Evolutionary conservation across 2,888 invertebrate species (phyloP).

Genomic region (Leptinotarsa haldemani): DNA sequence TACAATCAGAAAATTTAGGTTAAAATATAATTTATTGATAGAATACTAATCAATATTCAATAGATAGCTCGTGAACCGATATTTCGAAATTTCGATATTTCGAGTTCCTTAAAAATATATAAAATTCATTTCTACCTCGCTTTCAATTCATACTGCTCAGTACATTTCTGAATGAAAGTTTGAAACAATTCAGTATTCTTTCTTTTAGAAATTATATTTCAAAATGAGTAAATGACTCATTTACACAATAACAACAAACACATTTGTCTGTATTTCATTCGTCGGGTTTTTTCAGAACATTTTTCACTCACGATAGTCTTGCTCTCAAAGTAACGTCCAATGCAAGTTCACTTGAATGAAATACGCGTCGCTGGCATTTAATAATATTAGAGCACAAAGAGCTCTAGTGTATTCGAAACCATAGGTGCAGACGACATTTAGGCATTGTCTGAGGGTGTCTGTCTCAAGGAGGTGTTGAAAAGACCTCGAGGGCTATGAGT

Average conservation of each 20-base stretch:
- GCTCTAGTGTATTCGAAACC: slow-evolving; percentile 9
- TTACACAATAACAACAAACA: neutral
- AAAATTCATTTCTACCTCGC: too few relatives aligned
- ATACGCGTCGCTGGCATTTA: slow-evolving; percentile 4
- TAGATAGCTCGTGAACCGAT: too few relatives aligned
- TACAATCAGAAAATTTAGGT: too few relatives aligned
- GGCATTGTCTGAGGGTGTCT: slow-evolving; percentile 16
- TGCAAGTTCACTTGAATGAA: neutral
- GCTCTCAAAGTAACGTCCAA: slow-evolving; percentile 10
- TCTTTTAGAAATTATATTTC: neutral
- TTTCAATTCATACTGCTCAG: too few relatives aligned
- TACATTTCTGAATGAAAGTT: too few relatives aligned
- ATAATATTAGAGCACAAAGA: slow-evolving; percentile 3
- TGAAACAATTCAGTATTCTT: too few relatives aligned
- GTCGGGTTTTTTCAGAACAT: neutral
- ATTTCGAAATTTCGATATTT: too few relatives aligned
- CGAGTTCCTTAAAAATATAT: too few relatives aligned
- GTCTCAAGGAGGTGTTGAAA: slow-evolving; percentile 20
- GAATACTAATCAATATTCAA: too few relatives aligned
- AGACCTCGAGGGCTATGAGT: slow-evolving; percentile 19
- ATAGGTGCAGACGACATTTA: slow-evolving; percentile 7
- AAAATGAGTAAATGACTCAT: neutral
- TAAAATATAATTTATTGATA: too few relatives aligned
- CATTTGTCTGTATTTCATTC: neutral
- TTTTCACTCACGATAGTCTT: neutral